phyloP scores from a whole-genome alignment of 2,113 vertebrate species.

The Acrocephalus arundinaceus region DNA sequence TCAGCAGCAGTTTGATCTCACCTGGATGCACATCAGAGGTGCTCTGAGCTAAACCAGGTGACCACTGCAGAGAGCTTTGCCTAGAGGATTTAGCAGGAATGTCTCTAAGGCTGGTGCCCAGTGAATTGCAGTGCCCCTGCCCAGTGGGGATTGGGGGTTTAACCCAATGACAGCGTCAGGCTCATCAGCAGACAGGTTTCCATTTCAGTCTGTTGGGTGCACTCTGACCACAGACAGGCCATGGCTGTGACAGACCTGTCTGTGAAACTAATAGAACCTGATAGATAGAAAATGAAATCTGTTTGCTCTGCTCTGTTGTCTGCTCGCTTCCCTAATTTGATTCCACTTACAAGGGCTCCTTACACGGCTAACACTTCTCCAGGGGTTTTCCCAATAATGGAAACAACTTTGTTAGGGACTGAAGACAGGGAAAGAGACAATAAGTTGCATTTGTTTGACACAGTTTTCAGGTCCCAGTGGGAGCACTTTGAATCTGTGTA shows the following conservation, averaged over 20 bases:
- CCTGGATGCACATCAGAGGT: not conserved
- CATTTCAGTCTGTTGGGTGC: not conserved
- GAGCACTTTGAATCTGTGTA: not conserved
- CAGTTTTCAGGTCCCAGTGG: not conserved
- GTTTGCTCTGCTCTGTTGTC: not conserved
- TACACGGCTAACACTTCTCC: not conserved
- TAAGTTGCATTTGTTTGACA: not conserved
- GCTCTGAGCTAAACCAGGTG: accelerated
- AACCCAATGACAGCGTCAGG: not conserved
- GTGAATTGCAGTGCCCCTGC: not conserved
- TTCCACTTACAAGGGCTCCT: not conserved
- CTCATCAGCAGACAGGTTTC: not conserved
- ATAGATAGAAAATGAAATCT: not conserved
- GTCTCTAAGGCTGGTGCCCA: not conserved
- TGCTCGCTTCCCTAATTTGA: not conserved
- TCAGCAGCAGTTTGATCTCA: not conserved
- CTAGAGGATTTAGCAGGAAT: accelerated
- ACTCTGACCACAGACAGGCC: not conserved
- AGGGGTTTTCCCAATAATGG: not conserved
- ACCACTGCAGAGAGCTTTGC: not conserved
- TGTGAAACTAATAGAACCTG: conserved; percentile 12
- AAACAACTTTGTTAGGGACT: conserved; percentile 14
- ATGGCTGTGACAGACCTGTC: not conserved
- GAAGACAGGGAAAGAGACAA: not conserved
- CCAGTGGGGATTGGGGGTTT: not conserved